Conservation (phyloP, 2,888 invertebrate genomes). For the Ochropleura leucogaster region DNA sequence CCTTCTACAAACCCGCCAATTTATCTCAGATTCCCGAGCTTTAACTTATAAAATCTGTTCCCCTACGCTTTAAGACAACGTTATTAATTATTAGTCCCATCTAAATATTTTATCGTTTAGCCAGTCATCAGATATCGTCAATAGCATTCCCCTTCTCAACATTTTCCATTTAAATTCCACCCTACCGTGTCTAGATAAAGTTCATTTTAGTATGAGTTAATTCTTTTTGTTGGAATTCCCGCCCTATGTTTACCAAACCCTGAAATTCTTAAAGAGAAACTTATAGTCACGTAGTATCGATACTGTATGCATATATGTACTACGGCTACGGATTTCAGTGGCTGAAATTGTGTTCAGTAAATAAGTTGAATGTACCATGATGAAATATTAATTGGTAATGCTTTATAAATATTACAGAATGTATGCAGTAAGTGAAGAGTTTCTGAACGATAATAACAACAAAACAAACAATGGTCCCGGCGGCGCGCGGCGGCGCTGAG, state of each 20-base stretch:
- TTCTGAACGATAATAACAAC: slow-evolving; percentile 83
- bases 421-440: slow-evolving; percentile 71
- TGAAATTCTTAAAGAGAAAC: slow-evolving; percentile 62
- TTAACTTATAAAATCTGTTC: slow-evolving; percentile 48
- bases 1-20: slow-evolving; percentile 6
- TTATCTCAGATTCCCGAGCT: slow-evolving; percentile 11
- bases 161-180: slow-evolving; percentile 41
- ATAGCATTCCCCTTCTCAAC: slow-evolving; percentile 70
- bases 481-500: slow-evolving; percentile 70
- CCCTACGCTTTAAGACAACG: slow-evolving; percentile 53
- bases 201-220: slow-evolving; percentile 29
- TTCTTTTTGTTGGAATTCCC: slow-evolving; percentile 54
- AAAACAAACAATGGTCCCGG: slow-evolving; percentile 85
- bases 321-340: slow-evolving; percentile 5
- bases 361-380: slow-evolving; percentile 11
- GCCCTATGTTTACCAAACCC: slow-evolving; percentile 79
- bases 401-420: slow-evolving; percentile 49
- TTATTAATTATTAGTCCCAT: slow-evolving; percentile 72
- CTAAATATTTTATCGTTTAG: slow-evolving; percentile 74
- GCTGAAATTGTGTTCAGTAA: not conserved
- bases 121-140: slow-evolving; percentile 84
- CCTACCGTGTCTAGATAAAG: slow-evolving; percentile 35
- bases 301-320: slow-evolving; percentile 17
- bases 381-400: slow-evolving; percentile 28
- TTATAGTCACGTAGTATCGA: slow-evolving; percentile 43